Base-by-base conservation (phyloP, 2,797 vertebrate species). In the Dryobates pubescens region DNA sequence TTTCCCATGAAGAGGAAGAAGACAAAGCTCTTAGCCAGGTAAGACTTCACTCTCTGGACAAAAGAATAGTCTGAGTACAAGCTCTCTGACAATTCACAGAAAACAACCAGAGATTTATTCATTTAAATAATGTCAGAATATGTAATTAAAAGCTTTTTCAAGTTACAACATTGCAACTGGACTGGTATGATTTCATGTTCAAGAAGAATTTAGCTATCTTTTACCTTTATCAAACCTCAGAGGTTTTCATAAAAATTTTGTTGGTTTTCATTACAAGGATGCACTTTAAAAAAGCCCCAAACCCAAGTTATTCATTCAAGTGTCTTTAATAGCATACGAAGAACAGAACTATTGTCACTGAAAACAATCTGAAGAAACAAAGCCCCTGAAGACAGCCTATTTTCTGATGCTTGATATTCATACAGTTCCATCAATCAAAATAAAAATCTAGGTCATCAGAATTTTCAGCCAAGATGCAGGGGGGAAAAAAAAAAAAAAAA, bases 401-500 rank as follows among this genome's bases (percentile, higher is more conserved):
- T 76, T 88, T 92, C 80, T 68, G 45, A 94, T 91, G 49, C 74
- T 90, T 86, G 73, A 79, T 86, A 94, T 54, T 92, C 22, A 5
- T 36, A 83, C 85, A 64, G 71, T 64, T 89, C 80, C 77, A 90
- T 82, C 94, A 93, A 93, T 91, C 80, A 91, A 86, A 96, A 76
- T 38, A 70, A 89, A 96, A 91, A 96, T 91, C 89, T 93, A 92
- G 88, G 92, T 91, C 92, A 90, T 71, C 80, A 64, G 61, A 61
- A 91, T 75, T 95, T 89, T 70, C 94, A 89, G 77, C 27, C 89
- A 89, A 61, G 68, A 96, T 73, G 88, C 68, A 91, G 64, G n/a
- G 68, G 30, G 57, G 61, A 63, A n/a, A n/a, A n/a, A n/a, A 81
- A 54, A 49, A 68, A 22, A 47, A 47, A 47, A 47, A 4, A 13